phyloP scores from a whole-genome alignment of 2,113 vertebrate genomes.

The Todiramphus chloris region DNA sequence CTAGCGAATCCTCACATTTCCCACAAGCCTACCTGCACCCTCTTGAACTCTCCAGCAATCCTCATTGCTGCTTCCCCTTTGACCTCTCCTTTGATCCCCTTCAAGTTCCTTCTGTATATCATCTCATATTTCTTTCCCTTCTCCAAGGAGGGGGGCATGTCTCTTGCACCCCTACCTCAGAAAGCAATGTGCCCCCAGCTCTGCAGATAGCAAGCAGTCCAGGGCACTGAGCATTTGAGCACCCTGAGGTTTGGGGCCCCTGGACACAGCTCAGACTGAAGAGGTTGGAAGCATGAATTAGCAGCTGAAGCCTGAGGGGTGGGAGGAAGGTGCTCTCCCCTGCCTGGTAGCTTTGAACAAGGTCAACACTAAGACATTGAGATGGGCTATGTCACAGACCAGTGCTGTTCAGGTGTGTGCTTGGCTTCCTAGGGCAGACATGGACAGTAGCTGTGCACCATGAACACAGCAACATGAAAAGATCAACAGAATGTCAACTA shows the following conservation, averaged over 20 bases:
- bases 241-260: neutral
- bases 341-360: neutral
- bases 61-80: neutral
- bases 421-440: neutral
- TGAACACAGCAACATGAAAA: neutral
- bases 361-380: neutral
- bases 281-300: neutral
- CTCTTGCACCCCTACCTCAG: fast-evolving
- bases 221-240: fast-evolving
- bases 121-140: neutral
- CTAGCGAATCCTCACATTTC: neutral
- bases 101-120: fast-evolving
- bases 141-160: neutral
- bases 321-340: neutral
- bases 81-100: neutral
- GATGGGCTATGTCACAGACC: neutral
- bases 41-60: neutral
- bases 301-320: neutral
- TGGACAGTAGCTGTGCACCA: fast-evolving
- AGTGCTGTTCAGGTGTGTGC: neutral
- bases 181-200: fast-evolving
- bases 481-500: neutral
- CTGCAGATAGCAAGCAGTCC: neutral
- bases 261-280: neutral
- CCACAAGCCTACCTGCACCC: fast-evolving